These are phyloP conservation scores for Megalonaias nervosa DNA, from an alignment of 1,140 invertebrate species.

Conservation along the genomic window DNA sequence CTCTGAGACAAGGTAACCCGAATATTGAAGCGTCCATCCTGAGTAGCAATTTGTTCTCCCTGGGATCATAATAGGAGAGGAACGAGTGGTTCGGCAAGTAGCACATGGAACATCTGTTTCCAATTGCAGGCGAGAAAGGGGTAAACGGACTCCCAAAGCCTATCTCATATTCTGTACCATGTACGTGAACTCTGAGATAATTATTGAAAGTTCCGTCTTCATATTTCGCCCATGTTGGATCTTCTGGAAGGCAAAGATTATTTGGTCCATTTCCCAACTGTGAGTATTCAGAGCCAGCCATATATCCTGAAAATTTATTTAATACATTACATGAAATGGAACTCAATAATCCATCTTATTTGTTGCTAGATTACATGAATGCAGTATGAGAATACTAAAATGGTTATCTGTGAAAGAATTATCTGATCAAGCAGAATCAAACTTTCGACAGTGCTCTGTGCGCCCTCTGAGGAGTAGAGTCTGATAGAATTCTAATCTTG, in stretches of 20 bases:
- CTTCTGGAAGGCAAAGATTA: slow-evolving; percentile 9
- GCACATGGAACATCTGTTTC: slow-evolving; percentile 27
- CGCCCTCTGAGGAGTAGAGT: no score
- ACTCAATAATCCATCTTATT: no score
- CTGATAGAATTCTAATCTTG: no score
- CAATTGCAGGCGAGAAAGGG: not conserved
- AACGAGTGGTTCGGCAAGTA: slow-evolving; percentile 25
- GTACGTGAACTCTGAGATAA: not conserved
- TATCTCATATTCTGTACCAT: slow-evolving; percentile 8
- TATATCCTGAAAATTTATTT: slow-evolving; percentile 4
- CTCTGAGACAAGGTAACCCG: slow-evolving; percentile 28
- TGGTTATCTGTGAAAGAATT: no score
- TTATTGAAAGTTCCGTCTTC: not conserved
- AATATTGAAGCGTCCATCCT: slow-evolving; percentile 35
- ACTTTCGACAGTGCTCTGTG: no score
- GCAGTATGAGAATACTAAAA: no score
- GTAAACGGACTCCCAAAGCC: not conserved
- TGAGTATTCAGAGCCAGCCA: not conserved
- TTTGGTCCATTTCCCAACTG: slow-evolving; percentile 3
- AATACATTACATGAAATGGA: no score
- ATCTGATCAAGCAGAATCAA: no score
- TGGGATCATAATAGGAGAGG: slow-evolving; percentile 24
- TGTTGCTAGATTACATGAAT: no score
- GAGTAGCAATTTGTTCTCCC: slow-evolving; percentile 19
- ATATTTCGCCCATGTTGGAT: slow-evolving; percentile 15